Percentiles rank a stretch among this genome's conserved stretches.
phyloP scores from a whole-genome alignment of 2,113 vertebrate species.

The Campylomormyrus tamandua region DNA sequence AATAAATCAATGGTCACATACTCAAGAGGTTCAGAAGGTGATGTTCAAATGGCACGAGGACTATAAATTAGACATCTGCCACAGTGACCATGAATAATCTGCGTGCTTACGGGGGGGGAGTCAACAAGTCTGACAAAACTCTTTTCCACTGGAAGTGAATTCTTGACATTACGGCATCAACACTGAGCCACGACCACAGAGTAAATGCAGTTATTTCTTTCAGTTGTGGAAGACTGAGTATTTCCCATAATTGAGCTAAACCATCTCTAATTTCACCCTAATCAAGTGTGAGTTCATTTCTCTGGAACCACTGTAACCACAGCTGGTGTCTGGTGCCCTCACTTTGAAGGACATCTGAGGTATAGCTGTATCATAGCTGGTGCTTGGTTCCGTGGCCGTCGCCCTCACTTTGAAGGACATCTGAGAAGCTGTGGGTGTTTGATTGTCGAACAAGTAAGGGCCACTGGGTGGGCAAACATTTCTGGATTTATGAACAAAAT shows the following conservation, averaged over 20 bases:
- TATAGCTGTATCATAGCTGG: not conserved
- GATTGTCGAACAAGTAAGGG: not conserved
- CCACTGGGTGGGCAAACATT: not conserved
- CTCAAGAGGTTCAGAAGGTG: not conserved
- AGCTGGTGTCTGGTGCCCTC: not conserved
- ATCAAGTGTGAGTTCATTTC: slow-evolving; percentile 47
- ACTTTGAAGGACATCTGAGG: not conserved
- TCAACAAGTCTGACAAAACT: not conserved
- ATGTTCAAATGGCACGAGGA: not conserved
- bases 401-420: not conserved
- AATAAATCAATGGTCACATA: not conserved
- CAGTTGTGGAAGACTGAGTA: slow-evolving; percentile 37
- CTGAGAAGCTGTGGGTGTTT: not conserved
- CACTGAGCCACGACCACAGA: not conserved
- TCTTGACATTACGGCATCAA: not conserved
- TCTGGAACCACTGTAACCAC: not conserved
- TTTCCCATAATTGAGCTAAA: slow-evolving; percentile 45
- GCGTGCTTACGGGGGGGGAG: no score
- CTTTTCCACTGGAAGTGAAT: not conserved
- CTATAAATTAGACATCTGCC: not conserved
- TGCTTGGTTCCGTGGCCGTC: no score
- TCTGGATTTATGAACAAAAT: not conserved
- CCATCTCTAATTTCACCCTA: slow-evolving; percentile 40
- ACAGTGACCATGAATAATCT: not conserved
- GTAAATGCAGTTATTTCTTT: slow-evolving; percentile 29